Evolutionary conservation across 53 echinoderm and acorn worm species (phyloP), one percentile per base, ranked within the genome.

Genomic region (Luidia sarsii): DNA sequence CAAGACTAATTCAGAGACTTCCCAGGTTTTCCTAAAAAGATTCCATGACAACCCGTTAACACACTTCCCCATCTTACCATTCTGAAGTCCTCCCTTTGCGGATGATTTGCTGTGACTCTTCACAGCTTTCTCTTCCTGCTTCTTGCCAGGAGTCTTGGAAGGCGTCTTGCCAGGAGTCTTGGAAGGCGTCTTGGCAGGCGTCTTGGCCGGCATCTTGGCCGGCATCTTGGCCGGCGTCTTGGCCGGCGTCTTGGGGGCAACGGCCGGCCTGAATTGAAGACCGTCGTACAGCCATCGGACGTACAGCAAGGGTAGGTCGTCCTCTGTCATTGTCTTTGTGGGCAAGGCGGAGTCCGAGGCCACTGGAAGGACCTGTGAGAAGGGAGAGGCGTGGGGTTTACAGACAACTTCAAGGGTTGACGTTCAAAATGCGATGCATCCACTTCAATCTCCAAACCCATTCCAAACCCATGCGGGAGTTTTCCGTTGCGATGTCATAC

Each of bases 231-330:
- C 46, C 33, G 61, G 77, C 22, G 22, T 77, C 30, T 57, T 74
- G 60, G 57, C 59, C 1, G 18, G 34, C 80, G 23, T 68, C 38
- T 80, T 71, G 31, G 49, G 64, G 50, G 51, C 65, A 48, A 67
- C 33, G 56, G 65, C 29, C 35, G 84, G 74, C 39, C 15, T 45
- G 38, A 60, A 74, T n/a, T 22, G 20, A 23, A 19, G 13, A n/a
- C 88, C 94, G 19, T 88, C 66, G 52, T 85, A 91, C 39, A 68
- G 38, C 63, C 85, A 88, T 24, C 94, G 74, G 43, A 67, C 91
- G 71, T 87, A 94, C 35, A 88, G 77, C 19, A 82, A 67, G 2
- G 81, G 70, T 9, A 85, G 48, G 3, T 43, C 80, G 33, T 65
- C 63, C 1, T 64, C 59, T 29, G 67, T 54, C 41, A 41, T 41